Percentiles rank a stretch among this genome's conserved stretches.
Conservation (phyloP, 2,113 vertebrate genomes). For the Thunnus maccoyii region DNA sequence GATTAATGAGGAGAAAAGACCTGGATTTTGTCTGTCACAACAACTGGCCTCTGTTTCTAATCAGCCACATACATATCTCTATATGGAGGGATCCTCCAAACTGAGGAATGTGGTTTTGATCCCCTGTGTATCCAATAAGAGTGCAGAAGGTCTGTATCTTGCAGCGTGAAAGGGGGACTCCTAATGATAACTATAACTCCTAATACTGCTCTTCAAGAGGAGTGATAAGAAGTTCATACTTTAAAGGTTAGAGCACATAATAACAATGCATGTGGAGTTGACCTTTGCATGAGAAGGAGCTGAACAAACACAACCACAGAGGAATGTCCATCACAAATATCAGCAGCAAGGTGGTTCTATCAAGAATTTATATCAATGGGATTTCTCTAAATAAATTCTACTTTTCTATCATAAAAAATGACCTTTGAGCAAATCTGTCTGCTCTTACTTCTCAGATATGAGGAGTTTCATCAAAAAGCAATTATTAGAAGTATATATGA, state of each 20-base stretch:
- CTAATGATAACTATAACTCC: not conserved
- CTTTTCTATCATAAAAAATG: not conserved
- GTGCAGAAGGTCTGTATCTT: slow-evolving; percentile 18
- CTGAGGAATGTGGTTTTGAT: slow-evolving; percentile 48
- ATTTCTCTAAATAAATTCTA: not conserved
- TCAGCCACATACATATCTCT: slow-evolving; percentile 51
- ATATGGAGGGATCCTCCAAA: slow-evolving; percentile 16
- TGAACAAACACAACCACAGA: slow-evolving; percentile 40
- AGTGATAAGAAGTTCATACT: slow-evolving; percentile 30
- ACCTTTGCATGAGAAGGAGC: slow-evolving; percentile 50
- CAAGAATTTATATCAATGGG: no score
- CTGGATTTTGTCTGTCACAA: slow-evolving; percentile 59
- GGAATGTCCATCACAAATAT: slow-evolving; percentile 20
- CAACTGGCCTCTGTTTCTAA: slow-evolving; percentile 45
- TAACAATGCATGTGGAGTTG: slow-evolving; percentile 18
- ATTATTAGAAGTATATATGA: not conserved
- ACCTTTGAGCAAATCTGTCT: not conserved
- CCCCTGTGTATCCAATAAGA: slow-evolving; percentile 1
- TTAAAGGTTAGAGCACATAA: slow-evolving; percentile 10
- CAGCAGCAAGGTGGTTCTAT: not conserved
- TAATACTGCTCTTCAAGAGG: slow-evolving; percentile 15
- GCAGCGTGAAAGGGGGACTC: slow-evolving; percentile 10
- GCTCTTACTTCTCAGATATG: not conserved
- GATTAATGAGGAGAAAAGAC: slow-evolving; percentile 36
- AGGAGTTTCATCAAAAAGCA: slow-evolving; percentile 19